Evolutionary conservation across 2,888 invertebrate genomes (phyloP), one percentile per base, ranked within the genome.

Genomic region (Diabrotica balteata): DNA sequence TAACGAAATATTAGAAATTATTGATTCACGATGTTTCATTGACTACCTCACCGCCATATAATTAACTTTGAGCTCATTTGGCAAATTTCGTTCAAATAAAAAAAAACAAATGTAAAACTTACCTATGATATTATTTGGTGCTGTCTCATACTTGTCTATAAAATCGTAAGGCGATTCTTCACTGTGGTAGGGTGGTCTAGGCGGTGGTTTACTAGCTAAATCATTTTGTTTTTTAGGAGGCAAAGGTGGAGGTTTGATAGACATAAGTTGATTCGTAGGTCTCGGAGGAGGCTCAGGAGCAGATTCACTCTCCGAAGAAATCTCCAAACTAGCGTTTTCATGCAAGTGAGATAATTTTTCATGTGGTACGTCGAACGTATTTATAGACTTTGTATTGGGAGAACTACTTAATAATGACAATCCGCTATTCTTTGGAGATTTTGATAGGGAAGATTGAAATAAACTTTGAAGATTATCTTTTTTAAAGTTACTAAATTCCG

Each of bases 241-340:
- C 80, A 92, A 83, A 4, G 92, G 92, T 2, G 92, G 92, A 4
- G 92, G 92, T 78, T 91, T 90, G 7, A 88, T 87, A 60, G 89
- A 85, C 10, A 84, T 80, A 74, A 88, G 87, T 81, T 88, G 89
- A 11, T 88, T 86, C 0, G 88, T 86, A 7, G 91, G 88, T 7
- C 92, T 86, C 1, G 93, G 93, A 0, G 93, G 93, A 11, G 90
- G 90, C 77, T 84, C 92, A 75, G 84, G 93, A 78, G 88, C 87
- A 66, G 79, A 78, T 68, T 84, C 84, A 6, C 81, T 80, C 71
- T 82, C 83, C 4, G 83, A 83, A 4, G 82, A 82, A 63, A 82
- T 76, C 67, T 83, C 83, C 62, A 83, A 75, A 68, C 81, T 83
- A 10, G 78, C 79, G 71, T 81, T 82, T 64, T 83, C 81, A 65